Percentiles rank a stretch among this genome's conserved stretches.
phyloP scores from a whole-genome alignment of 1,140 invertebrate species.

The Apis florea region DNA sequence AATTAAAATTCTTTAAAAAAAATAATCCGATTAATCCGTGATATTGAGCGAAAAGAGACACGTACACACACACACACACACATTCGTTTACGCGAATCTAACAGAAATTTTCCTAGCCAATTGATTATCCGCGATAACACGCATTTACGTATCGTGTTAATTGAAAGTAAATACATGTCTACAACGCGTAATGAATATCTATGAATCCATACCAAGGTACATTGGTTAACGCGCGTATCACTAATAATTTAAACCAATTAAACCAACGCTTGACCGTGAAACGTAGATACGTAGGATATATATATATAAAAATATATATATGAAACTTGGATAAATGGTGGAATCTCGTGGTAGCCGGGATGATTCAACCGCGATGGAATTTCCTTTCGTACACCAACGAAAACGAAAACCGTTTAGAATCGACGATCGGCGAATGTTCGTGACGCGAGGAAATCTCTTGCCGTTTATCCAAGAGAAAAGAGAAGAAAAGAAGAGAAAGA shows the following conservation, averaged over 20 bases:
- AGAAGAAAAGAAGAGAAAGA: not conserved
- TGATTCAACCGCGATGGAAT: not conserved
- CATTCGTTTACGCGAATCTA: not conserved
- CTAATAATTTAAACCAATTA: not conserved
- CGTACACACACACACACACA: no score
- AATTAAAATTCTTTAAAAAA: not conserved
- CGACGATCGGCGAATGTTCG: constrained; percentile 31
- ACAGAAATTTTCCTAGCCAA: not conserved
- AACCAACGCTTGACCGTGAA: not conserved
- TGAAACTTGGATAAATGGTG: no score
- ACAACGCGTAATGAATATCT: not conserved
- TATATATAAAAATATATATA: not conserved
- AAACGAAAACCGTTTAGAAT: constrained; percentile 6
- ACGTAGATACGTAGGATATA: no score
- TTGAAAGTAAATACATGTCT: not conserved
- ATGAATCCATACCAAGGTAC: no score
- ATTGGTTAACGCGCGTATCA: not conserved
- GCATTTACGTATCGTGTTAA: constrained; percentile 6
- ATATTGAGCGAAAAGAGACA: not conserved
- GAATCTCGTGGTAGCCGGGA: not conserved
- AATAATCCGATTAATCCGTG: no score
- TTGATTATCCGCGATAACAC: not conserved
- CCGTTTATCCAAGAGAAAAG: not conserved
- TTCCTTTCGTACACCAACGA: not conserved
- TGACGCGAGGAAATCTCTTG: constrained; percentile 15